A percentile compares a stretch with the other conserved stretches of the same genome.
These are phyloP conservation scores for Calameuta pallipes DNA, from an alignment of 2,888 invertebrate genomes.

Conservation along the genomic window DNA sequence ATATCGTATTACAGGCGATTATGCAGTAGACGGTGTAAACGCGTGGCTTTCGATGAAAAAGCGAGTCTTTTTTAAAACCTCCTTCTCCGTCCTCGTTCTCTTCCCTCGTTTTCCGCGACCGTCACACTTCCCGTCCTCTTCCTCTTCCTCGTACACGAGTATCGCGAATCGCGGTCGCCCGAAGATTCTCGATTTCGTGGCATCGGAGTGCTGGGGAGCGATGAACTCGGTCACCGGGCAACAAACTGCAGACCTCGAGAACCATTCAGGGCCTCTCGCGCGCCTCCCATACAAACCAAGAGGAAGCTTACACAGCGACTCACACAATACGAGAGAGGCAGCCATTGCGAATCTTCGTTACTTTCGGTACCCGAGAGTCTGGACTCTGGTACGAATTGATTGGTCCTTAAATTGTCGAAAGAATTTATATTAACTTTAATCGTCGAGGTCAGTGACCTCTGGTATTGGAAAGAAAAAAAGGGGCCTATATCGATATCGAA, in stretches of 20 bases:
- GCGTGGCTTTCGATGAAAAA: constrained; percentile 46
- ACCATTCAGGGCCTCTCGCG: not conserved
- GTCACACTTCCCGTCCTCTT: not conserved
- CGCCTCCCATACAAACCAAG: not conserved
- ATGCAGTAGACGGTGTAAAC: not conserved
- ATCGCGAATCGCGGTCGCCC: constrained; percentile 23
- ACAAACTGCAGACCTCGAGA: constrained; percentile 61
- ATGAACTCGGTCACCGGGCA: constrained; percentile 67
- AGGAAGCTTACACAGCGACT: not conserved
- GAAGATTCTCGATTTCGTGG: constrained; percentile 64
- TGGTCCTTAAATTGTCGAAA: not conserved
- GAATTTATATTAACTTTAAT: not conserved
- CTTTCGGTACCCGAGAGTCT: not conserved
- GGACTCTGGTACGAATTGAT: not conserved
- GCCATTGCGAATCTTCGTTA: not conserved
- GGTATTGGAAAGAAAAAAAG: not conserved
- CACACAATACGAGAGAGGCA: too few species aligned
- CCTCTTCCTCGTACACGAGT: constrained; percentile 1
- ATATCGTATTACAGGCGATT: not conserved
- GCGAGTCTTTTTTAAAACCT: constrained; percentile 45
- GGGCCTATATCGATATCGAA: too few species aligned
- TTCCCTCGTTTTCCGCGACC: not conserved
- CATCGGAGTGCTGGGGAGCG: constrained; percentile 48
- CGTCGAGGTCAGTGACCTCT: not conserved
- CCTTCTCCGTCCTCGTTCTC: not conserved